Base-by-base conservation (phyloP, 2,113 vertebrate species). In the Pollachius pollachius region DNA sequence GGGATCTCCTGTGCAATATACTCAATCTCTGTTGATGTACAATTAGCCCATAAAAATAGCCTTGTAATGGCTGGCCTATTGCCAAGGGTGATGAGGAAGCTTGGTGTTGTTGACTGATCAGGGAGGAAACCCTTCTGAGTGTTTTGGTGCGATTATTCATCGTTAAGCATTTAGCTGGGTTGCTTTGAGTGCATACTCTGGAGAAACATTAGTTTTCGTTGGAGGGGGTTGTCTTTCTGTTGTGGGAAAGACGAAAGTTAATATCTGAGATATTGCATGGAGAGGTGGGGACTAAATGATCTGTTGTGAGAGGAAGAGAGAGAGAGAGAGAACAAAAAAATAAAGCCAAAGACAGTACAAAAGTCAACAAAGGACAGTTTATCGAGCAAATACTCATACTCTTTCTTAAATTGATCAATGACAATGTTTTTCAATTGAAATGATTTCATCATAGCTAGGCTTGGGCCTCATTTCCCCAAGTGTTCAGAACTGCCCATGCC, bases 1-100 rank as follows among this genome's bases (percentile, higher is more conserved):
- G 86, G 81, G 81, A 85, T 76, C 77, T 77, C 61, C 75, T 68
- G 73, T 67, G 85, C 77, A 84, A 76, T 82, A 85, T 34, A 77
- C 64, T 56, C 69, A 68, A 60, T 78, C 88, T 83, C 74, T 80
- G 85, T 87, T 86, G 82, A 89, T 83, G 82, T 85, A 82, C 84
- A 65, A 90, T 90, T 88, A 88, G 83, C 84, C 76, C 77, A 73
- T 90, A 56, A 75, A 81, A 88, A 90, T 83, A 66, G 78, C 87
- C 74, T 83, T 86, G 87, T 79, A 13, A 87, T 83, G 78, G 75
- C 82, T 81, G 85, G 84, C 87, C 70, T 73, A 69, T 80, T 62
- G 66, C 74, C 81, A 77, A 87, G 86, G 85, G 82, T 87, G 87
- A 79, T 84, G 61, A 61, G 9, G 84, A 75, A 85, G 81, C 81